Evolutionary conservation across 2,888 invertebrate genomes (phyloP).

Genomic region (Tricholauxania praeusta): DNA sequence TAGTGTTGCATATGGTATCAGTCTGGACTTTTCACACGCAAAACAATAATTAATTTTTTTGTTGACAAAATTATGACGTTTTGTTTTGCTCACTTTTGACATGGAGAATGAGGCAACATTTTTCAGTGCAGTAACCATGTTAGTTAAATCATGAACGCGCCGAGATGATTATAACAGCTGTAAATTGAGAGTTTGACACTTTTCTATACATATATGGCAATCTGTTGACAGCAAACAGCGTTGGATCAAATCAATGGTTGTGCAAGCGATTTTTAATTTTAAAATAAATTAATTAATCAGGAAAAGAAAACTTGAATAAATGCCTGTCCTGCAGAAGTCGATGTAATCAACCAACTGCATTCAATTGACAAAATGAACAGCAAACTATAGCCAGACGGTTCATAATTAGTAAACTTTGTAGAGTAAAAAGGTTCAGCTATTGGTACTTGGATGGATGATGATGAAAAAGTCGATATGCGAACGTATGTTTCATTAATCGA

Average conservation of each 20-base stretch:
- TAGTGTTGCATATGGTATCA: too few relatives aligned
- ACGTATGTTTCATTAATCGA: constrained; percentile 94
- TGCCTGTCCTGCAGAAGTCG: constrained; percentile 53
- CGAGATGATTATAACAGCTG: too few relatives aligned
- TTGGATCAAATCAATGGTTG: not conserved
- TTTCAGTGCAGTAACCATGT: too few relatives aligned
- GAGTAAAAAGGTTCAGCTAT: constrained; percentile 85
- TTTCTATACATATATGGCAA: too few relatives aligned
- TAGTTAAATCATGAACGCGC: too few relatives aligned
- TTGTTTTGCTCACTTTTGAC: too few relatives aligned
- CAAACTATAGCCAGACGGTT: constrained; percentile 92
- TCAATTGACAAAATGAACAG: constrained; percentile 72
- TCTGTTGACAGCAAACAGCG: too few relatives aligned
- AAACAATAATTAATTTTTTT: too few relatives aligned
- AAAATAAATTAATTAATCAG: not conserved
- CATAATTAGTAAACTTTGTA: constrained; percentile 89
- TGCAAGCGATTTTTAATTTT: not conserved
- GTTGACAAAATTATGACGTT: too few relatives aligned
- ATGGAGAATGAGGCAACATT: too few relatives aligned
- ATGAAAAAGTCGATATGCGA: constrained; percentile 90
- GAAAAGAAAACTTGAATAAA: not conserved
- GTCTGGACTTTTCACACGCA: too few relatives aligned
- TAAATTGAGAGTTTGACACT: too few relatives aligned
- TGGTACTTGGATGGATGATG: constrained; percentile 77
- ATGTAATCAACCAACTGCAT: constrained; percentile 61